These are phyloP conservation scores for Holotrichia oblita DNA, from an alignment of 1,140 invertebrate genomes.

Conservation along the genomic window DNA sequence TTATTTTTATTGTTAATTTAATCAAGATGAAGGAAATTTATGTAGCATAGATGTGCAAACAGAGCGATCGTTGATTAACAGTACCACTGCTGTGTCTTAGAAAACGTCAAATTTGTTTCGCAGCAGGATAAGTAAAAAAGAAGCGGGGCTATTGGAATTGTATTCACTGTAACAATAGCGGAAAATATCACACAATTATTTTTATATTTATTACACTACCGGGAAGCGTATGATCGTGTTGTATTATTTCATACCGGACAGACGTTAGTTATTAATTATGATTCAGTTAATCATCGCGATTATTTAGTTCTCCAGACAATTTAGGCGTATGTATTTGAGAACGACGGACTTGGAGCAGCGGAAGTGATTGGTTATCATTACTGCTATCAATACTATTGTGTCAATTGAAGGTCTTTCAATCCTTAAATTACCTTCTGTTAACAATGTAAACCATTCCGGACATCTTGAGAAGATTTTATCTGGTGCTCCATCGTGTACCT, in stretches of 20 bases:
- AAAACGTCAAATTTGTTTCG: conserved; percentile 23
- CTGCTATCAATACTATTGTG: background rate
- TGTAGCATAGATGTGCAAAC: background rate
- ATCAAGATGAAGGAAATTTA: too few relatives aligned
- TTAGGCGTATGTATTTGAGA: background rate
- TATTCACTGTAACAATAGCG: conserved; percentile 16
- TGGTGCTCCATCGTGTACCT: too few relatives aligned
- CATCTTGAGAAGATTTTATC: too few relatives aligned
- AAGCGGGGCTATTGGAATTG: background rate
- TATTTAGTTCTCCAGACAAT: background rate
- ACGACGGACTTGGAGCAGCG: too few relatives aligned
- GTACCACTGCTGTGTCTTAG: conserved; percentile 23
- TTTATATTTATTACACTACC: conserved; percentile 39
- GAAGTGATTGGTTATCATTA: background rate
- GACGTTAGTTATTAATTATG: background rate
- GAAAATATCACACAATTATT: conserved; percentile 39
- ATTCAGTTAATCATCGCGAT: conserved; percentile 3
- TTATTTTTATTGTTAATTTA: background rate
- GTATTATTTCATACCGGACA: conserved; percentile 32
- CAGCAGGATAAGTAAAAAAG: conserved; percentile 29
- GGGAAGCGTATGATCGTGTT: conserved; percentile 1
- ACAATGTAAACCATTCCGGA: too few relatives aligned
- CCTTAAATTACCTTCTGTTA: too few relatives aligned
- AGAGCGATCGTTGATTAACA: background rate
- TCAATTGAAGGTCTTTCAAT: too few relatives aligned